phyloP scores from a whole-genome alignment of 2,113 vertebrate species.

The Lagopus leucura region DNA sequence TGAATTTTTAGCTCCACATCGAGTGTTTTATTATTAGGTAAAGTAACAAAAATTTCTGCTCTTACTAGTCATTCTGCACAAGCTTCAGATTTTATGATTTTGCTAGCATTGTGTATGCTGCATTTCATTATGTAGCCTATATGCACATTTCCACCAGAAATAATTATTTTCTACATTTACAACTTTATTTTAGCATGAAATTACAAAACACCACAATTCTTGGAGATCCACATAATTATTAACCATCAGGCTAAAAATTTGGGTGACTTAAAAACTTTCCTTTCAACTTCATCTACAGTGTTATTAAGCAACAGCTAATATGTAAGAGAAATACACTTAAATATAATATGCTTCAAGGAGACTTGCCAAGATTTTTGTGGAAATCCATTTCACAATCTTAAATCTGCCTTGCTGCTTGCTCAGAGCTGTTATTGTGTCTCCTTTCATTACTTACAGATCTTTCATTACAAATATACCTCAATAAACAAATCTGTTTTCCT shows the following conservation, averaged over 20 bases:
- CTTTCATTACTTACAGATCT: not conserved
- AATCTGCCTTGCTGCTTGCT: not conserved
- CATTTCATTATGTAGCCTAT: not conserved
- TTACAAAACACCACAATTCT: not conserved
- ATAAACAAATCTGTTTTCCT: not conserved
- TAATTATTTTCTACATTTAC: not conserved
- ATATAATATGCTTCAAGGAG: not conserved
- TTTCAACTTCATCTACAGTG: not conserved
- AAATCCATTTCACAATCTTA: slow-evolving; percentile 7
- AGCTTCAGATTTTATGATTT: not conserved
- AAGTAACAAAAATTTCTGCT: not conserved
- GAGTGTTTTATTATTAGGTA: not conserved
- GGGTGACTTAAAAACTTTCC: not conserved
- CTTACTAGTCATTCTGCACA: not conserved
- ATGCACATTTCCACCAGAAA: not conserved
- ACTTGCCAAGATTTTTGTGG: not conserved
- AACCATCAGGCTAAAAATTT: not conserved
- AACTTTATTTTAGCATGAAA: not conserved
- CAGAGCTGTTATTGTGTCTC: slow-evolving; percentile 20
- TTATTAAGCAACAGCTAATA: not conserved
- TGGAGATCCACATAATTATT: not conserved
- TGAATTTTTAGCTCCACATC: not conserved
- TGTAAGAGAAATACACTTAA: not conserved
- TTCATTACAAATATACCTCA: not conserved
- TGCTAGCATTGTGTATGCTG: not conserved